A percentile compares a stretch with the other conserved stretches of the same genome.
Conservation (phyloP, 2,113 vertebrate genomes). For the Gadus macrocephalus region DNA sequence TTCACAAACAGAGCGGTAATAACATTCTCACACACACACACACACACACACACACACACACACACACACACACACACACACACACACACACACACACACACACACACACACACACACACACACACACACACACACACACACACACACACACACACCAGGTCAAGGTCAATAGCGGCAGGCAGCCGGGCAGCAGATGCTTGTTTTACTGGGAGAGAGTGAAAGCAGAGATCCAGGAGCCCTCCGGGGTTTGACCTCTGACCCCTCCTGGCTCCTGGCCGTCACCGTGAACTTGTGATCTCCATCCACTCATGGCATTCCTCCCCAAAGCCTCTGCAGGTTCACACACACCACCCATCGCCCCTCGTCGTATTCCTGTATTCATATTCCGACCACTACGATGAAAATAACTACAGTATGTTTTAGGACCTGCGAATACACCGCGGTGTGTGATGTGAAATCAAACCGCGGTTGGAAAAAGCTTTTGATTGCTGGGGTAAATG, state of each 20-base stretch:
- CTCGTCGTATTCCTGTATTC: constrained; percentile 24
- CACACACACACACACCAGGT: constrained; percentile 8
- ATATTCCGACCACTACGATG: constrained; percentile 48
- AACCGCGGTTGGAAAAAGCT: constrained; percentile 33
- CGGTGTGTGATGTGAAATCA: constrained; percentile 40
- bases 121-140: too few relatives aligned
- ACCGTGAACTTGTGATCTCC: constrained; percentile 38
- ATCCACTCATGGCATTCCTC: constrained; percentile 53
- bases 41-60: too few relatives aligned
- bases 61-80: too few relatives aligned
- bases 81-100: too few relatives aligned
- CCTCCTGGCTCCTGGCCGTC: constrained; percentile 27
- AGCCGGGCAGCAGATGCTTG: neutral
- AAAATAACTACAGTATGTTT: constrained; percentile 36
- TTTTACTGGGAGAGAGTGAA: constrained; percentile 16
- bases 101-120: too few relatives aligned
- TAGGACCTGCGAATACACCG: constrained; percentile 29
- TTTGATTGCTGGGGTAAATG: constrained; percentile 25
- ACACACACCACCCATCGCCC: constrained; percentile 30
- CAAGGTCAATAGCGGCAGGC: constrained; percentile 25
- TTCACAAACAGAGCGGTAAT: neutral
- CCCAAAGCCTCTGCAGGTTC: too few relatives aligned
- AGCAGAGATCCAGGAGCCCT: neutral
- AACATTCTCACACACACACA: too few relatives aligned
- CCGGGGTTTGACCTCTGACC: constrained; percentile 24